Percentiles rank a stretch among this genome's conserved stretches.
Evolutionary conservation across 2,888 invertebrate genomes (phyloP).

Genomic region (Monopis laevigella): DNA sequence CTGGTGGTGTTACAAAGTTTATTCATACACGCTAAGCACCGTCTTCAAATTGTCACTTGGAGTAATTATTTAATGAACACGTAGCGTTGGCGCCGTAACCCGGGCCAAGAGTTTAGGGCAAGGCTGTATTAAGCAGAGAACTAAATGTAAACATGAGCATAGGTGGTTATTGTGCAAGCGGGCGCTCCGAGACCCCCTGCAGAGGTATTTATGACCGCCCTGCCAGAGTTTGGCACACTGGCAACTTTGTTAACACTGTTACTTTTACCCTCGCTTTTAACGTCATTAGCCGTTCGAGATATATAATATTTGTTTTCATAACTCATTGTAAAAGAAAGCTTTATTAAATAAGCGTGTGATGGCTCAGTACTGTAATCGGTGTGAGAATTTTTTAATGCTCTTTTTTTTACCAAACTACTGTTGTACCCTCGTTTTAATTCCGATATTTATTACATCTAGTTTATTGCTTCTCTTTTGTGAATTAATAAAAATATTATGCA

Average conservation of each 20-base stretch:
- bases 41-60: conserved; percentile 52
- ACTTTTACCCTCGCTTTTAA: conserved; percentile 57
- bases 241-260: conserved; percentile 62
- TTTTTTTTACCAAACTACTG: neutral
- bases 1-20: no score
- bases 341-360: neutral
- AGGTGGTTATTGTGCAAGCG: conserved; percentile 48
- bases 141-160: conserved; percentile 60
- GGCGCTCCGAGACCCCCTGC: conserved; percentile 42
- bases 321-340: neutral
- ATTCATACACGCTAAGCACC: no score
- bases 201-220: conserved; percentile 56
- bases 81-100: conserved; percentile 51
- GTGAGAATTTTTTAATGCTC: neutral
- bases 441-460: no score
- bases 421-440: no score
- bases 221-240: conserved; percentile 57
- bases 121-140: conserved; percentile 61
- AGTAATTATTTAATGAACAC: conserved; percentile 67
- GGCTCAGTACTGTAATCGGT: no score
- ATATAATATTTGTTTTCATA: conserved; percentile 3
- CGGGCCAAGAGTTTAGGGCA: conserved; percentile 62
- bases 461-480: no score
- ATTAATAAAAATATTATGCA: no score
- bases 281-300: conserved; percentile 49